Evolutionary conservation across 2,888 invertebrate species (phyloP).

Genomic region (Drosophila algonquin): DNA sequence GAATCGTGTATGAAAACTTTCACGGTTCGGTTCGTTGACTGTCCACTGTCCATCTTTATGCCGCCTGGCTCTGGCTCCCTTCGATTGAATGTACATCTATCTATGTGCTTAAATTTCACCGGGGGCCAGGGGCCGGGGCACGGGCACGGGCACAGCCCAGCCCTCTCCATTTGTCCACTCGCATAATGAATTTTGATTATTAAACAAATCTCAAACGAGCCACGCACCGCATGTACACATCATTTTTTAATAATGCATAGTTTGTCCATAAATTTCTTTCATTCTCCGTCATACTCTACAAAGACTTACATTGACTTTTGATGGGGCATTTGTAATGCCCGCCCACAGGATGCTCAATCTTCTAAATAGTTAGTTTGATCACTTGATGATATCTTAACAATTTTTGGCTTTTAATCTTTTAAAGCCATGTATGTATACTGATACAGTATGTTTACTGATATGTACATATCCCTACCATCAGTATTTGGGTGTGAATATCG

Average conservation of each 20-base stretch:
- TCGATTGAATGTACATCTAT: conserved; percentile 46
- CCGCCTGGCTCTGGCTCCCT: neutral
- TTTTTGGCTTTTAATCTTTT: too few species aligned
- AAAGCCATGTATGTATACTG: too few species aligned
- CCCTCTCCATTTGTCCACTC: conserved; percentile 28
- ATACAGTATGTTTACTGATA: too few species aligned
- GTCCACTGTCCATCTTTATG: conserved; percentile 29
- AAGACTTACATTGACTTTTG: too few species aligned
- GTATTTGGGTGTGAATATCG: neutral
- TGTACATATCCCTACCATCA: too few species aligned
- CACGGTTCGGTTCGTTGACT: conserved; percentile 76
- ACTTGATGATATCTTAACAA: too few species aligned
- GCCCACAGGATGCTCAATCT: too few species aligned
- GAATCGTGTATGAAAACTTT: conserved; percentile 73
- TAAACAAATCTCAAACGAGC: conserved; percentile 73
- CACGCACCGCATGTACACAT: conserved; percentile 75
- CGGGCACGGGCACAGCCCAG: too few species aligned
- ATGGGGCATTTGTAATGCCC: too few species aligned
- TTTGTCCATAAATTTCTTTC: conserved; percentile 81
- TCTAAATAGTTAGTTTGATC: too few species aligned
- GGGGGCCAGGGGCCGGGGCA: neutral
- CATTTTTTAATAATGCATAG: conserved; percentile 80
- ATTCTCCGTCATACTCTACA: conserved; percentile 36
- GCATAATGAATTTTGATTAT: conserved; percentile 76
- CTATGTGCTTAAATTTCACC: conserved; percentile 75